A percentile compares a stretch with the other conserved stretches of the same genome.
Evolutionary conservation across 2,888 invertebrate genomes (phyloP).

Genomic region (Odiellus spinosus): DNA sequence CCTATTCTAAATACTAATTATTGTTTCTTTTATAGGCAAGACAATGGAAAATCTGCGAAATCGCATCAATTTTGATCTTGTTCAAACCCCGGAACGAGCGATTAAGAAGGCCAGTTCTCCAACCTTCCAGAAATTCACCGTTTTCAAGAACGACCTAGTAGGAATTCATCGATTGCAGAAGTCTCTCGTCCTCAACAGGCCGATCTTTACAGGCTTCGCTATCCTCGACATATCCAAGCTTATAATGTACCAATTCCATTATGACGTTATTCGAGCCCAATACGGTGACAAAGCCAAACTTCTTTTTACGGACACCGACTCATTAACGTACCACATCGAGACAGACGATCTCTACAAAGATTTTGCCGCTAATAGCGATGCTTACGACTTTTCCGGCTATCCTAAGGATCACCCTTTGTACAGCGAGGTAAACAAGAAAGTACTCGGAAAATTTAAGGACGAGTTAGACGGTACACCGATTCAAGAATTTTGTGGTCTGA

Average conservation of each 20-base stretch:
- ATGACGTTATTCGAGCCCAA: slow-evolving; percentile 24
- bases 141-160: slow-evolving; percentile 27
- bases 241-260: slow-evolving; percentile 30
- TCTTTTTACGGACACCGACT: slow-evolving; percentile 21
- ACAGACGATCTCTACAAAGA: too few species aligned
- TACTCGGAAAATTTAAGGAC: slow-evolving; percentile 25
- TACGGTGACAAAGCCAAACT: slow-evolving; percentile 22
- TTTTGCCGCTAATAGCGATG: too few species aligned
- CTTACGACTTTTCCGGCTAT: too few species aligned
- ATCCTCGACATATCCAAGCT: slow-evolving; percentile 31
- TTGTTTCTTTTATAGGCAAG: slow-evolving; percentile 29
- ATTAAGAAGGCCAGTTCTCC: slow-evolving; percentile 6
- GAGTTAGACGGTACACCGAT: slow-evolving; percentile 21
- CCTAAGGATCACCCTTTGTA: slow-evolving; percentile 8
- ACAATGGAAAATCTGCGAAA: slow-evolving; percentile 32
- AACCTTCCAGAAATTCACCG: slow-evolving; percentile 15
- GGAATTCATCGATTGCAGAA: slow-evolving; percentile 20
- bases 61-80: slow-evolving; percentile 25
- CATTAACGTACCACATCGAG: too few species aligned
- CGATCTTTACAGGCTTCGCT: slow-evolving; percentile 28
- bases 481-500: slow-evolving; percentile 23
- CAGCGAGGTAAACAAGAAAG: slow-evolving; percentile 22
- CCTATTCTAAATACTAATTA: too few species aligned
- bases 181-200: slow-evolving; percentile 25
- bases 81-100: slow-evolving; percentile 6